phyloP scores from a whole-genome alignment of 2,888 invertebrate genomes.

The Gymnoscelis rufifasciata region DNA sequence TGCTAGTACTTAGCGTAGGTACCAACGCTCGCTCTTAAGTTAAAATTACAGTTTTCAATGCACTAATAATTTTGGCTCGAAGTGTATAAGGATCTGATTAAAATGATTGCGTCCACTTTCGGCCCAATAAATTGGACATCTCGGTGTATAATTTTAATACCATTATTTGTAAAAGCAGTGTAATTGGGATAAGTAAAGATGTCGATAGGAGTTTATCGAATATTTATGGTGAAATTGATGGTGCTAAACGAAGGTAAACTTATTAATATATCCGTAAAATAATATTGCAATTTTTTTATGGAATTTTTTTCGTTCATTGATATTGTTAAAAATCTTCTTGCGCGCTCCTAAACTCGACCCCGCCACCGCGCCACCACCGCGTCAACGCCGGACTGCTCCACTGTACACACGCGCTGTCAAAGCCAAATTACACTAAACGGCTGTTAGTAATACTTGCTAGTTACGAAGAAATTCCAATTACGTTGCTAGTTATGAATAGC shows the following conservation, averaged over 20 bases:
- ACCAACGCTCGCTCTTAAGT: conserved; percentile 15
- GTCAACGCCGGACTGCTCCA: too few relatives aligned
- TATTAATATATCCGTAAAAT: too few relatives aligned
- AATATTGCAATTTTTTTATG: too few relatives aligned
- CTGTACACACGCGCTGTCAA: too few relatives aligned
- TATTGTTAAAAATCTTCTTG: too few relatives aligned
- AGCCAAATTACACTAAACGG: too few relatives aligned
- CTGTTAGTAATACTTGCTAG: too few relatives aligned
- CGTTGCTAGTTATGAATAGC: too few relatives aligned
- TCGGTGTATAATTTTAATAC: conserved; percentile 57
- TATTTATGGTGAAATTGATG: conserved; percentile 13
- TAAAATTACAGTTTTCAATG: conserved; percentile 64
- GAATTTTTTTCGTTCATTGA: too few relatives aligned
- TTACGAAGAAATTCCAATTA: too few relatives aligned
- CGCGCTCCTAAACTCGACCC: too few relatives aligned
- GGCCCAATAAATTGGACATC: conserved; percentile 62
- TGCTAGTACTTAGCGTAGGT: conserved; percentile 14
- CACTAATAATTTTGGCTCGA: conserved; percentile 56
- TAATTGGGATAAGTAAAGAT: conserved; percentile 44
- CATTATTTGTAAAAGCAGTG: conserved; percentile 64
- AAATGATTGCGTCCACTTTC: conserved; percentile 66
- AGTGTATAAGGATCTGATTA: conserved; percentile 58
- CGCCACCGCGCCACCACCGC: too few relatives aligned
- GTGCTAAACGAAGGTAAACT: background rate
- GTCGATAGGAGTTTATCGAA: conserved; percentile 19